Conservation (phyloP, 2,888 invertebrate species). For the Augochlorella aurata region DNA sequence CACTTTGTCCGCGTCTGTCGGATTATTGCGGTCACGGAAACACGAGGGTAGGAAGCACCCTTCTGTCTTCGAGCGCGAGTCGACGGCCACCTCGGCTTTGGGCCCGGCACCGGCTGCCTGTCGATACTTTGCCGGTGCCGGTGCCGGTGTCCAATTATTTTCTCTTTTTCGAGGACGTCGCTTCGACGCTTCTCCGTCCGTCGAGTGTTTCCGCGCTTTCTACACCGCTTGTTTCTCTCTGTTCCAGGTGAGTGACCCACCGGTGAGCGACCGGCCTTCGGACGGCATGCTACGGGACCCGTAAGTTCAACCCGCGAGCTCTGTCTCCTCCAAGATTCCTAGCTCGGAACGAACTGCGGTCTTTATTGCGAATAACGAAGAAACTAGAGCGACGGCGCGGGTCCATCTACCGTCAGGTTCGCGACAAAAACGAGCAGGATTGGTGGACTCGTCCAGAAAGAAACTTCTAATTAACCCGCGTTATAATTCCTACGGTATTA, state of each 20-base stretch:
- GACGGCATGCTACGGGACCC: too few relatives aligned
- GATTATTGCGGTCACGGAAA: slow-evolving; percentile 63
- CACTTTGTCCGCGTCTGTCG: slow-evolving; percentile 55
- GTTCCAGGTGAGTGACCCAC: slow-evolving; percentile 47
- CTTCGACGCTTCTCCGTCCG: neutral
- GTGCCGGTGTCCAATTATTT: neutral
- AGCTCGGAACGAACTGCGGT: too few relatives aligned
- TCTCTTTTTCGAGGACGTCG: slow-evolving; percentile 4
- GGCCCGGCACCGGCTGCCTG: neutral
- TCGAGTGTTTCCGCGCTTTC: neutral
- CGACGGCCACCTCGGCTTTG: neutral
- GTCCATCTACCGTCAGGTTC: too few relatives aligned
- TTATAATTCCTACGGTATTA: too few relatives aligned
- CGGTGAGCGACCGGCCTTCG: neutral
- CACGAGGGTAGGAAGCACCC: slow-evolving; percentile 35
- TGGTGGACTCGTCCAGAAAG: too few relatives aligned
- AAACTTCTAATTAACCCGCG: too few relatives aligned
- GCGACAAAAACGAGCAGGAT: too few relatives aligned
- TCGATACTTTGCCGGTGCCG: neutral
- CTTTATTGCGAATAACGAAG: too few relatives aligned
- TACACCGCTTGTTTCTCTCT: neutral
- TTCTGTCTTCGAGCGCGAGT: slow-evolving; percentile 28
- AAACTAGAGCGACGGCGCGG: too few relatives aligned
- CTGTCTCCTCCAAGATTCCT: too few relatives aligned
- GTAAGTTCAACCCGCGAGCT: too few relatives aligned